A percentile compares a stretch with the other conserved stretches of the same genome.
Evolutionary conservation across 2,888 invertebrate genomes (phyloP).

Genomic region (Tiphia femorata): DNA sequence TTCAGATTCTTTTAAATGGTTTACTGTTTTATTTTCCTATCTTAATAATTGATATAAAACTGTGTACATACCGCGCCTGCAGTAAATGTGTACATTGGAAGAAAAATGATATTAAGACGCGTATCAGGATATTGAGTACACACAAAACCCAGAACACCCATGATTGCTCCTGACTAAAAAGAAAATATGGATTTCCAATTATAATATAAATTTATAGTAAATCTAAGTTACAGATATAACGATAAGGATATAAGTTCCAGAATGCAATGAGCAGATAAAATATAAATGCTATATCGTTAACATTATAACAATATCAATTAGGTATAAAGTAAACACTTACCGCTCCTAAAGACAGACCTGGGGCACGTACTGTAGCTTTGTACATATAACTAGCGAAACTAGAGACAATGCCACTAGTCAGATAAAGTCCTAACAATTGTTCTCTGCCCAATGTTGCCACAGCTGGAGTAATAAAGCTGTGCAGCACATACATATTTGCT

Average conservation of each 20-base stretch:
- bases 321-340: slow-evolving; percentile 73
- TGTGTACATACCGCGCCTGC: slow-evolving; percentile 77
- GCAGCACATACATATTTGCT: slow-evolving; percentile 96
- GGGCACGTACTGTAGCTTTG: slow-evolving; percentile 79
- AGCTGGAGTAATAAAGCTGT: slow-evolving; percentile 82
- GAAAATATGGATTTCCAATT: slow-evolving; percentile 5
- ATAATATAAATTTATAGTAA: too few relatives aligned
- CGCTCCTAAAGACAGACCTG: slow-evolving; percentile 90
- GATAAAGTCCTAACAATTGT: slow-evolving; percentile 91
- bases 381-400: slow-evolving; percentile 87
- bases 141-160: slow-evolving; percentile 88
- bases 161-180: slow-evolving; percentile 93
- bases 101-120: slow-evolving; percentile 87
- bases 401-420: slow-evolving; percentile 89
- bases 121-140: slow-evolving; percentile 92
- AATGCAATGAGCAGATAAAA: too few relatives aligned
- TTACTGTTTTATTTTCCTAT: too few relatives aligned
- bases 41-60: too few relatives aligned
- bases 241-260: too few relatives aligned
- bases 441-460: slow-evolving; percentile 86
- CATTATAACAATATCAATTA: background rate
- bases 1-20: too few relatives aligned
- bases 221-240: slow-evolving; percentile 10
- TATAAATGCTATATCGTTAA: slow-evolving; percentile 8
- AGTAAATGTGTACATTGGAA: slow-evolving; percentile 91